A percentile compares a stretch with the other conserved stretches of the same genome.
phyloP scores from a whole-genome alignment of 35 echinoderm and acorn worm genomes.

The Heliocidaris tuberculata region DNA sequence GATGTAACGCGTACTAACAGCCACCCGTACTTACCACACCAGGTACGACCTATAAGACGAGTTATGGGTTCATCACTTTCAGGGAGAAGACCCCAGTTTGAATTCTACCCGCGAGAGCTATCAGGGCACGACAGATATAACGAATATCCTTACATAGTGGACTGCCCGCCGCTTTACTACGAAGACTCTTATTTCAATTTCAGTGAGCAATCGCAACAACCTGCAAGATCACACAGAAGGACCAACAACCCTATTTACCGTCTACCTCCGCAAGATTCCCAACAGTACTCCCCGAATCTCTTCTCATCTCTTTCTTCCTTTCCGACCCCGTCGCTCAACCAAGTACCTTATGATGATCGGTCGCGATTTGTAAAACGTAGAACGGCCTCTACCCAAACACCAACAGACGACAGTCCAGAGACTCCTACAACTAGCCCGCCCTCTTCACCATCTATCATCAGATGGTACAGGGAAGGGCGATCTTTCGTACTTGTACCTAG shows the following conservation, averaged over 20 bases:
- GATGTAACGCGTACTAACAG: not conserved
- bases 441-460: conserved; percentile 32
- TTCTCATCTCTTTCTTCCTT: conserved; percentile 33
- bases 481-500: not conserved
- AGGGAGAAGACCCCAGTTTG: not conserved
- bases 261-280: not conserved
- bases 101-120: not conserved
- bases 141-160: conserved; percentile 19
- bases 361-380: conserved; percentile 22
- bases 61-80: not conserved
- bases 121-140: not conserved
- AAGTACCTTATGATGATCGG: not conserved
- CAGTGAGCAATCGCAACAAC: not conserved
- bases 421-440: not conserved
- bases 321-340: not conserved
- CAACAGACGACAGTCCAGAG: not conserved
- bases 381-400: conserved; percentile 27
- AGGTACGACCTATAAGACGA: not conserved
- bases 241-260: not conserved
- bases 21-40: not conserved
- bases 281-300: conserved; percentile 8
- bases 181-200: not conserved
- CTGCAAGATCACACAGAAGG: not conserved
- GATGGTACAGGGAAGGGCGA: conserved; percentile 5
- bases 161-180: conserved; percentile 1